These are phyloP conservation scores for Listrodromus nycthemerus DNA, from an alignment of 2,888 invertebrate species.

Conservation along the genomic window DNA sequence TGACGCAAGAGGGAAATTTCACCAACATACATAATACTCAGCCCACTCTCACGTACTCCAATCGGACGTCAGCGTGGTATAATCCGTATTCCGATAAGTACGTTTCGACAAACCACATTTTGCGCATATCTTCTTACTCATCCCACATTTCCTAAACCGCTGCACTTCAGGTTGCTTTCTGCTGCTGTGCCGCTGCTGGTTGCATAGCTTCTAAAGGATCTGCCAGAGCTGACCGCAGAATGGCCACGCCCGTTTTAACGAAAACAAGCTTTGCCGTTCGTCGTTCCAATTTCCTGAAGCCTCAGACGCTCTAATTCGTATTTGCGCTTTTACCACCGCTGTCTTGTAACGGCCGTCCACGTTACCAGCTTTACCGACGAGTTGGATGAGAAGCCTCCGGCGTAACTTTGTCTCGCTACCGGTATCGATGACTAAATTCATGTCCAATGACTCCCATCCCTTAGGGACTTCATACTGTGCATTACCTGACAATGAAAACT, in stretches of 20 bases:
- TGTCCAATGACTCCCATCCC: not conserved
- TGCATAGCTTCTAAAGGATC: conserved; percentile 1
- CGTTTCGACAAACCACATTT: conserved; percentile 65
- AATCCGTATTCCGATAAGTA: conserved; percentile 69
- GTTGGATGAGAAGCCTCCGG: not conserved
- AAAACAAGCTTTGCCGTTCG: conserved; percentile 43
- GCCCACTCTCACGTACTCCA: not conserved
- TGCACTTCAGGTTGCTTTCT: conserved; percentile 14
- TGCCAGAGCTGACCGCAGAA: conserved; percentile 42
- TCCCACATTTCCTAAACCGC: conserved; percentile 27
- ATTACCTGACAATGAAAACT: not conserved
- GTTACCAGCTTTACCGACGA: not conserved
- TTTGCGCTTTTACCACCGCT: conserved; percentile 1
- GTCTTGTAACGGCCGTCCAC: not conserved
- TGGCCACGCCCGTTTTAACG: conserved; percentile 66
- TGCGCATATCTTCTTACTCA: conserved; percentile 62
- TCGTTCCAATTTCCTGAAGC: conserved; percentile 1
- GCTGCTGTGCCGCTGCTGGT: not conserved
- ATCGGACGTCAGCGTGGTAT: conserved; percentile 44
- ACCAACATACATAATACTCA: not conserved
- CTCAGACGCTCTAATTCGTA: not conserved
- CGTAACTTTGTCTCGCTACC: not conserved
- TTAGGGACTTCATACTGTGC: not conserved
- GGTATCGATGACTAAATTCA: not conserved
- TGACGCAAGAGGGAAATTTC: not conserved